These are phyloP conservation scores for Pasiphila rectangulata DNA, from an alignment of 2,888 invertebrate species.

Conservation along the genomic window DNA sequence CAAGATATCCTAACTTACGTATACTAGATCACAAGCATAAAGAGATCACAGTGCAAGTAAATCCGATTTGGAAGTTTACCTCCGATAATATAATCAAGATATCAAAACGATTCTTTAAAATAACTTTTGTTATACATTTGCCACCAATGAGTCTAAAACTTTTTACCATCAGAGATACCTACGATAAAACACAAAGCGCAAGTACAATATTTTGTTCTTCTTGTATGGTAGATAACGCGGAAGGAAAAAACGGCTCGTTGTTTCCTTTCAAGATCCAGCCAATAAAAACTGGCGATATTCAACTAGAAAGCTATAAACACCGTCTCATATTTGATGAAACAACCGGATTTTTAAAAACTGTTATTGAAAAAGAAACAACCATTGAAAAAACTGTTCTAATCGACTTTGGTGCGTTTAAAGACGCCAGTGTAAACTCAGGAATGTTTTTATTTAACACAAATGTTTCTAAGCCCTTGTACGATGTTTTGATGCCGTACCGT, in stretches of 20 bases:
- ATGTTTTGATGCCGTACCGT: conserved; percentile 86
- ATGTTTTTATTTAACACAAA: conserved; percentile 97
- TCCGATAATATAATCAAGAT: conserved; percentile 53
- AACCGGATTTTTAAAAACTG: conserved; percentile 89
- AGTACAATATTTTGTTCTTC: conserved; percentile 56
- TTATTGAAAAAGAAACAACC: conserved; percentile 80
- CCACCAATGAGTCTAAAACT: conserved; percentile 88
- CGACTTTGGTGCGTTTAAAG: conserved; percentile 92
- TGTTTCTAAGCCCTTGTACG: conserved; percentile 88
- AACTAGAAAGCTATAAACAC: conserved; percentile 90
- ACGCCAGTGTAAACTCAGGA: conserved; percentile 93
- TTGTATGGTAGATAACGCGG: conserved; percentile 49
- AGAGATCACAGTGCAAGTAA: conserved; percentile 68
- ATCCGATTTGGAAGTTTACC: conserved; percentile 64
- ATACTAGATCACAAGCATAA: conserved; percentile 84
- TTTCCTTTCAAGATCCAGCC: conserved; percentile 79
- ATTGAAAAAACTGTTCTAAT: conserved; percentile 61
- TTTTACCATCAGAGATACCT: conserved; percentile 77
- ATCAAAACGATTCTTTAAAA: conserved; percentile 77
- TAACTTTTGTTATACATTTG: conserved; percentile 87
- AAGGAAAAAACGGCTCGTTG: conserved; percentile 27
- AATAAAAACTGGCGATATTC: conserved; percentile 88
- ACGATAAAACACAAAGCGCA: conserved; percentile 55
- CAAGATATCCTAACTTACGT: conserved; percentile 85
- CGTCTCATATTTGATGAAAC: conserved; percentile 90